Evolutionary conservation across 2,797 vertebrate species (phyloP).

Genomic region (Gouania willdenowi): DNA sequence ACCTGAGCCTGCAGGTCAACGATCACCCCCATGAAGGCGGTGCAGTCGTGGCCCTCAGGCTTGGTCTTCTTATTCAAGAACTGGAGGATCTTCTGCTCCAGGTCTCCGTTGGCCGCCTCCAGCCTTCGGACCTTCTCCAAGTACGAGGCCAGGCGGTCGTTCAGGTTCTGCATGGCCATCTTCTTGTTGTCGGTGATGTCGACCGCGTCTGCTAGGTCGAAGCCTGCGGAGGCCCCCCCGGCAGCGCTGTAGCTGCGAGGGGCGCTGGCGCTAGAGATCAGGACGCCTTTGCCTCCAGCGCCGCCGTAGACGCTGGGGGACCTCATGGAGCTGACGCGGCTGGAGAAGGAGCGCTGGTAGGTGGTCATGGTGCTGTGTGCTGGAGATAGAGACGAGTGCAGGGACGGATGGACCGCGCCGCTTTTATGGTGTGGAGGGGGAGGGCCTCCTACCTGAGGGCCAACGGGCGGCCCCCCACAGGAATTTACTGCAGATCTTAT

Average conservation of each 20-base stretch:
- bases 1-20: constrained; percentile 80
- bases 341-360: not conserved
- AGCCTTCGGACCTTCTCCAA: constrained; percentile 77
- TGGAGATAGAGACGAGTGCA: constrained; percentile 23
- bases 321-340: constrained; percentile 11
- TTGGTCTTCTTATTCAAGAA: constrained; percentile 70
- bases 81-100: constrained; percentile 81
- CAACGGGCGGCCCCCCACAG: not conserved
- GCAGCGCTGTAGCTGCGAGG: constrained; percentile 11
- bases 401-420: rapidly evolving
- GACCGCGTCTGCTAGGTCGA: constrained; percentile 25
- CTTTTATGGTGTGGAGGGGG: constrained; percentile 33
- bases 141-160: constrained; percentile 83
- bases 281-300: constrained; percentile 52
- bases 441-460: no score
- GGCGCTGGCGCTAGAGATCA: constrained; percentile 31
- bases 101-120: constrained; percentile 78
- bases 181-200: constrained; percentile 41
- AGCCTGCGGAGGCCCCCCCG: not conserved
- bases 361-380: constrained; percentile 19
- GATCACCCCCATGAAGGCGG: constrained; percentile 63
- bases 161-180: constrained; percentile 82
- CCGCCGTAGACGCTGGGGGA: constrained; percentile 68
- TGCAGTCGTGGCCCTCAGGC: constrained; percentile 63
- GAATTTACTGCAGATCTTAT: no score